Base-by-base conservation (phyloP, 2,888 invertebrate genomes). In the Notodonta ziczac region DNA sequence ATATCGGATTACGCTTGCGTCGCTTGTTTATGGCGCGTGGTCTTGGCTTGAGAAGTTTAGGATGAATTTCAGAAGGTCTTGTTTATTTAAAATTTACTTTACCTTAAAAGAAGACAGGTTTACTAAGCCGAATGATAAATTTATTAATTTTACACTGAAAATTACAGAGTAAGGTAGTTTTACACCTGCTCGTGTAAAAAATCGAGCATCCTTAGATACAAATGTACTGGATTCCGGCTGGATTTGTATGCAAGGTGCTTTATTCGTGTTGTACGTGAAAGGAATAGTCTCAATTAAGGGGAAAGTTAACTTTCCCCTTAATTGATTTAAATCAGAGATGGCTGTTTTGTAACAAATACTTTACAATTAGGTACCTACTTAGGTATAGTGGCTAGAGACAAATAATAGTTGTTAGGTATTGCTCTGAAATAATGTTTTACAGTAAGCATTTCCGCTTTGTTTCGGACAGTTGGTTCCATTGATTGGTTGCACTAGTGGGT, bases 201-300 rank as follows among this genome's bases (percentile, higher is more conserved):
- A 35, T 35, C 6, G 35, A 35, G 35, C 7, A 42, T 50, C 16
- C 9, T 50, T 50, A 50, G 14, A 16, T 5, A 50, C 16, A 16
- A 50, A 50, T 50, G 50, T 14, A 50, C 9, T 50, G 16, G 9
- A 50, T 16, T 16, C 8, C 50, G 50, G 16, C 16, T 8, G 50
- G 16, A 50, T 50, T 50, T 50, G 50, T 50, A 50, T 50, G 50
- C 50, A 16, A 16, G 16, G 50, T 16, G 50, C 9, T 50, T 50
- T 14, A 50, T 50, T 46, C 5, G 50, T 7, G 16, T 50, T 50
- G 16, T 50, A 50, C 50, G 50, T 50, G 50, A 16, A 16, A 16
- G 16, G 50, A 50, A 50, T 50, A 48, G 48, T 4, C 1, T 42
- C 42, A 48, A 48, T 48, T 48, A 48, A 13, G 16, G 16, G 50